Evolutionary conservation across 2,888 invertebrate genomes (phyloP).

Genomic region (Sphaerophoria rueppellii): DNA sequence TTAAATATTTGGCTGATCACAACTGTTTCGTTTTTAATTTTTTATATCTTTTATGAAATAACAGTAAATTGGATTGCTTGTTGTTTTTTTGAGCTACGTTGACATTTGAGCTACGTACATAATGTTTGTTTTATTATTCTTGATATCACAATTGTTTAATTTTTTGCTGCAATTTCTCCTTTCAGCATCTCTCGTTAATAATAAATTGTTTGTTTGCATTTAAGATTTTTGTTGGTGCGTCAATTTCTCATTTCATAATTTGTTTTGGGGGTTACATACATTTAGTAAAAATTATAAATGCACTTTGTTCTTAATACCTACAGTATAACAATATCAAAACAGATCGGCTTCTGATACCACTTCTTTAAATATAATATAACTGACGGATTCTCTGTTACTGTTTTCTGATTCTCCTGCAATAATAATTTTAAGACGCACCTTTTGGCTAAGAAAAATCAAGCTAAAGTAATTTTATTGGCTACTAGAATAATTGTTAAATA

Average conservation of each 20-base stretch:
- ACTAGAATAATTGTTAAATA: too few species aligned
- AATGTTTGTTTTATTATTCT: conserved; percentile 32
- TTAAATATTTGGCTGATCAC: conserved; percentile 67
- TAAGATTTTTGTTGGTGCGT: conserved; percentile 56
- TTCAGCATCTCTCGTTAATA: neutral
- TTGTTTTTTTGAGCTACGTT: conserved; percentile 65
- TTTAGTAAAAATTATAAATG: conserved; percentile 69
- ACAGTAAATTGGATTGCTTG: conserved; percentile 36
- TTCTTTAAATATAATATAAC: conserved; percentile 35
- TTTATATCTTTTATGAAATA: conserved; percentile 28
- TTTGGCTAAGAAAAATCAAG: conserved; percentile 26
- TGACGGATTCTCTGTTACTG: conserved; percentile 49
- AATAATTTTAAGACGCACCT: conserved; percentile 14
- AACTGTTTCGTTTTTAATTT: conserved; percentile 66
- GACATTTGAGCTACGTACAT: conserved; percentile 69
- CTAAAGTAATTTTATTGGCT: conserved; percentile 14
- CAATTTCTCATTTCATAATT: conserved; percentile 14
- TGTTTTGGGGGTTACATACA: conserved; percentile 55
- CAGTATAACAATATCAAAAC: conserved; percentile 68
- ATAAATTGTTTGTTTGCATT: conserved; percentile 19
- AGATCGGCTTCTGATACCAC: conserved; percentile 38
- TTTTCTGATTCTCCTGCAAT: conserved; percentile 7
- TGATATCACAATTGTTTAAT: conserved; percentile 65
- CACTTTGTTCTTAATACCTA: conserved; percentile 71
- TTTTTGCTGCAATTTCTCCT: conserved; percentile 24